Conservation (phyloP, 64 coral and sea anemone species). For the Dendrophyllia cribrosa region DNA sequence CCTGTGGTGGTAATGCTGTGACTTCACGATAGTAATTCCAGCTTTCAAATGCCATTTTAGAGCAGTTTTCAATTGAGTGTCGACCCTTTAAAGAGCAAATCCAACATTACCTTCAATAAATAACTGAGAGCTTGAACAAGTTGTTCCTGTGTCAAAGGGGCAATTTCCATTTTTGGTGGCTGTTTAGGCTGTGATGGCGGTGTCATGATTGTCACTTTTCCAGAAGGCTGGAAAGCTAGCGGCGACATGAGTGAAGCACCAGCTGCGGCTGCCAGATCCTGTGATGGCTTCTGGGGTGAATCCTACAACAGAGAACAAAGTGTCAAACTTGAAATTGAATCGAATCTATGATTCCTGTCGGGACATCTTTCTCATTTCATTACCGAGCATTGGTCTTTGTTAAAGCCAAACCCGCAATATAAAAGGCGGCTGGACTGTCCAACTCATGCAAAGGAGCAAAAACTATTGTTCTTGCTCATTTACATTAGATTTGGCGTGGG, state of each 20-base stretch:
- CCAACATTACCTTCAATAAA: slow-evolving; percentile 69
- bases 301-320: slow-evolving; percentile 8
- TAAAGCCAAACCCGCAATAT: too few species aligned
- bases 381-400: too few species aligned
- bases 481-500: too few species aligned
- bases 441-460: too few species aligned
- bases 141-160: slow-evolving; percentile 68
- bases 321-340: not conserved
- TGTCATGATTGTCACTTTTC: slow-evolving; percentile 25
- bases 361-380: too few species aligned
- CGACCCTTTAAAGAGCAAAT: not conserved
- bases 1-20: too few species aligned
- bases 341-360: not conserved
- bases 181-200: slow-evolving; percentile 13
- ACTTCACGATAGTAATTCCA: too few species aligned
- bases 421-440: too few species aligned
- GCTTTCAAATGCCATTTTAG: too few species aligned
- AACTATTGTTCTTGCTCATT: too few species aligned
- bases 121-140: slow-evolving; percentile 64
- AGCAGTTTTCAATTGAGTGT: too few species aligned
- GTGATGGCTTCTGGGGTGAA: slow-evolving; percentile 42
- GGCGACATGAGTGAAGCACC: slow-evolving; percentile 74
- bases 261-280: not conserved
- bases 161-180: slow-evolving; percentile 36
- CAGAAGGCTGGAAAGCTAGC: slow-evolving; percentile 65